Percentiles rank a stretch among this genome's conserved stretches.
Conservation (phyloP, 1,140 invertebrate species). For the Zaprionus kolodkinae region DNA sequence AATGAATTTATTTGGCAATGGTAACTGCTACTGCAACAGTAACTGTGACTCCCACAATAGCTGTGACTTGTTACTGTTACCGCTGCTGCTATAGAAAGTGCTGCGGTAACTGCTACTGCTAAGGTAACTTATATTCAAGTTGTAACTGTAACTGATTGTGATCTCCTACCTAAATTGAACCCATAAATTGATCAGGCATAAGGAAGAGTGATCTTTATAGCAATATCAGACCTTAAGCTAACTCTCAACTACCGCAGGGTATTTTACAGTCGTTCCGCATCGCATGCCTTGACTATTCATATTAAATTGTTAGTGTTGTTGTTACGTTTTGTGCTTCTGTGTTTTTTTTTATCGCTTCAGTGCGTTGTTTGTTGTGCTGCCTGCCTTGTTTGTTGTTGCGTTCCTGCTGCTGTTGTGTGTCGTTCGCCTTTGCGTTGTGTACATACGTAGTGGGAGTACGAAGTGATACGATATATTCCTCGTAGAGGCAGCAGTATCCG, state of each 20-base stretch:
- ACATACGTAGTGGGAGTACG: background rate
- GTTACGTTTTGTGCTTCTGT: slow-evolving; percentile 32
- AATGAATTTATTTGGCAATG: too few species aligned
- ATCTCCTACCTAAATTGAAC: too few species aligned
- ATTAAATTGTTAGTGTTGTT: slow-evolving; percentile 38
- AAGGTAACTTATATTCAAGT: too few species aligned
- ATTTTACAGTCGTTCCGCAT: background rate
- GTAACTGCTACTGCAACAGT: too few species aligned
- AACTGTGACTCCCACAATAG: too few species aligned
- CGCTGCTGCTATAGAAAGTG: too few species aligned
- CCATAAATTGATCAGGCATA: too few species aligned
- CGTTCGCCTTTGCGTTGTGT: slow-evolving; percentile 15
- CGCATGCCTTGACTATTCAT: background rate
- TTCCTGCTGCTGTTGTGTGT: slow-evolving; percentile 16
- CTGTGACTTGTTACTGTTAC: too few species aligned
- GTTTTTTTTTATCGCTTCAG: background rate
- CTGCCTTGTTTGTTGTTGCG: slow-evolving; percentile 10
- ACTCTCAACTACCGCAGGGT: background rate
- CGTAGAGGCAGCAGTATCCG: slow-evolving; percentile 1
- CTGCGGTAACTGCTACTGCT: too few species aligned
- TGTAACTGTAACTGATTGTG: too few species aligned
- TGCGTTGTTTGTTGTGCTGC: slow-evolving; percentile 2
- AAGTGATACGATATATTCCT: slow-evolving; percentile 12
- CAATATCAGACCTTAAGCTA: background rate
- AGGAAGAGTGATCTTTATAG: too few species aligned